Evolutionary conservation across 2,888 invertebrate species (phyloP).

Genomic region (Halictus quadricinctus): DNA sequence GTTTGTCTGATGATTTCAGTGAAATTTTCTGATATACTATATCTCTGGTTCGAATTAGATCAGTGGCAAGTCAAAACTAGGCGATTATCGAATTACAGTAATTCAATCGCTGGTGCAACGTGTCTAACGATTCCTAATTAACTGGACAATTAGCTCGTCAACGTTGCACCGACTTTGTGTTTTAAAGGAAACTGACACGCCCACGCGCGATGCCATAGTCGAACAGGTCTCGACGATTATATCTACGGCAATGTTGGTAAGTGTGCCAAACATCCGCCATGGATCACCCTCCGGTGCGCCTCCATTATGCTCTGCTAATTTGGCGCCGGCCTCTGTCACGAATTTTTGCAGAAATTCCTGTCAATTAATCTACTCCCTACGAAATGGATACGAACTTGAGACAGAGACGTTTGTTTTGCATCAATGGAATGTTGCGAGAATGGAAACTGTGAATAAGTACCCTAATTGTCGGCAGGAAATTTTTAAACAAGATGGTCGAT

Average conservation of each 20-base stretch:
- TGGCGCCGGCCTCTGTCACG: conserved; percentile 20
- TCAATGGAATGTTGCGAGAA: background rate
- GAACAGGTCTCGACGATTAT: conserved; percentile 57
- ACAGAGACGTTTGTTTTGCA: background rate
- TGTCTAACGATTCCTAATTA: background rate
- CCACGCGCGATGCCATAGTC: conserved; percentile 47
- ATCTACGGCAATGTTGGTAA: conserved; percentile 55
- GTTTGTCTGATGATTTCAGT: background rate
- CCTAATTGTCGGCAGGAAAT: background rate
- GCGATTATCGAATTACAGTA: background rate
- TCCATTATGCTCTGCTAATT: conserved; percentile 53
- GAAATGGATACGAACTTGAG: background rate
- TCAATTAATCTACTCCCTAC: background rate
- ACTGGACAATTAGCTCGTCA: conserved; percentile 13
- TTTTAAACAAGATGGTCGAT: background rate
- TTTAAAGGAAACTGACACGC: conserved; percentile 63
- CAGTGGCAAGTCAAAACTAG: background rate
- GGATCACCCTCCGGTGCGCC: conserved; percentile 54
- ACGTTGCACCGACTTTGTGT: conserved; percentile 24
- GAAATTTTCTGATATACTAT: background rate
- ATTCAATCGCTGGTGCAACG: background rate
- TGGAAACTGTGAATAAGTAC: background rate
- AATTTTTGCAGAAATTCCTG: background rate
- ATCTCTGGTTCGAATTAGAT: background rate
- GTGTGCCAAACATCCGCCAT: conserved; percentile 68